phyloP scores from a whole-genome alignment of 2,888 invertebrate genomes.

The Aspidiotus rigidus region DNA sequence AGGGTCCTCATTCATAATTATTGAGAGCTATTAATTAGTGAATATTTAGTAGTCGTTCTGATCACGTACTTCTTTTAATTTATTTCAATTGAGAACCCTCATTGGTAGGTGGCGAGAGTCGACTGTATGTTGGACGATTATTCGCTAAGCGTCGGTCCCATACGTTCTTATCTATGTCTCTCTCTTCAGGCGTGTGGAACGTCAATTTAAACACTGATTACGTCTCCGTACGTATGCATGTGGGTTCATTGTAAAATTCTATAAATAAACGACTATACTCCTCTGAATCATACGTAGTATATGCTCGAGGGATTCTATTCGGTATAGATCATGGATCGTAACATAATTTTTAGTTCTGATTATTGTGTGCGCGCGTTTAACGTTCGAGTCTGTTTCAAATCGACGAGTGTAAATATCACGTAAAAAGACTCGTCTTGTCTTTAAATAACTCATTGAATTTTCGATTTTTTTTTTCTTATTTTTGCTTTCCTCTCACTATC shows the following conservation, averaged over 20 bases:
- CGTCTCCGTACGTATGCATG: constrained; percentile 12
- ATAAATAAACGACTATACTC: background rate
- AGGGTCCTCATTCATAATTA: no score
- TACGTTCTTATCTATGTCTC: background rate
- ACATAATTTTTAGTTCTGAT: background rate
- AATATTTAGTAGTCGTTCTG: background rate
- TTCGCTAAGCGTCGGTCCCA: background rate
- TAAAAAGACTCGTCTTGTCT: no score
- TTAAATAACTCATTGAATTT: no score
- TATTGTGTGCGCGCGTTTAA: constrained; percentile 10
- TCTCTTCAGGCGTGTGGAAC: background rate
- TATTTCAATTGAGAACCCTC: constrained; percentile 31
- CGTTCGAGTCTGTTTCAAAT: no score
- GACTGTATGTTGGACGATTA: background rate
- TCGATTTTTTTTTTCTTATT: no score
- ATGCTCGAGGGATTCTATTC: constrained; percentile 22
- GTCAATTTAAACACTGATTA: constrained; percentile 28
- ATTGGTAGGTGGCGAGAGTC: constrained; percentile 13
- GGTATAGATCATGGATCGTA: constrained; percentile 26
- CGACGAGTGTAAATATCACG: no score
- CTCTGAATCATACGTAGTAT: background rate
- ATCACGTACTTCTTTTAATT: constrained; percentile 25
- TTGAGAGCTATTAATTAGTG: background rate
- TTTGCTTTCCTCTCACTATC: background rate
- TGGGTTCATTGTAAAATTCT: constrained; percentile 26